Evolutionary conservation across 2,888 invertebrate species (phyloP).

Genomic region (Nephrotoma appendiculata): DNA sequence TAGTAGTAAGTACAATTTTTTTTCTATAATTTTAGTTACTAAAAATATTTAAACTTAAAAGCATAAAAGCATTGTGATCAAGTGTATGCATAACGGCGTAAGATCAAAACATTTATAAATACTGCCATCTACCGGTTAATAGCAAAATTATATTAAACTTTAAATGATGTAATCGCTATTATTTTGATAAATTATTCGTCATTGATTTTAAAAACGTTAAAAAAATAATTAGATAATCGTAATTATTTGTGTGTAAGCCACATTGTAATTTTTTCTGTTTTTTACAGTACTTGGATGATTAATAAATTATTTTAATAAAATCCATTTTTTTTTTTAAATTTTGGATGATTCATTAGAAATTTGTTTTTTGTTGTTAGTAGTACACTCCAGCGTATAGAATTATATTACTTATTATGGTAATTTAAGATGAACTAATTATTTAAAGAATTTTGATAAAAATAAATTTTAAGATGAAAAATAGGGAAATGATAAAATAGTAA

Average conservation of each 20-base stretch:
- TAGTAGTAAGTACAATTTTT: constrained; percentile 40
- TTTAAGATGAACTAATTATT: background rate
- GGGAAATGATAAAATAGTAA: background rate
- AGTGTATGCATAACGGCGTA: background rate
- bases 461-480: background rate
- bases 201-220: background rate
- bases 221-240: background rate
- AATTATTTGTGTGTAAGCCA: background rate
- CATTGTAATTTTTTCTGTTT: background rate
- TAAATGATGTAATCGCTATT: background rate
- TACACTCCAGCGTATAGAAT: background rate
- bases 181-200: background rate
- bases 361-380: background rate
- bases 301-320: background rate
- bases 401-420: background rate
- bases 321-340: background rate
- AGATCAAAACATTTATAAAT: background rate
- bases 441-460: background rate
- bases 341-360: background rate
- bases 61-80: background rate
- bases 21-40: background rate
- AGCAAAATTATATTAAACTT: background rate
- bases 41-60: background rate
- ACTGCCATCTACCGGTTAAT: background rate
- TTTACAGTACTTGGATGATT: background rate